Evolutionary conservation across 1,140 invertebrate species (phyloP).

Genomic region (Aphelenchoides avenae): DNA sequence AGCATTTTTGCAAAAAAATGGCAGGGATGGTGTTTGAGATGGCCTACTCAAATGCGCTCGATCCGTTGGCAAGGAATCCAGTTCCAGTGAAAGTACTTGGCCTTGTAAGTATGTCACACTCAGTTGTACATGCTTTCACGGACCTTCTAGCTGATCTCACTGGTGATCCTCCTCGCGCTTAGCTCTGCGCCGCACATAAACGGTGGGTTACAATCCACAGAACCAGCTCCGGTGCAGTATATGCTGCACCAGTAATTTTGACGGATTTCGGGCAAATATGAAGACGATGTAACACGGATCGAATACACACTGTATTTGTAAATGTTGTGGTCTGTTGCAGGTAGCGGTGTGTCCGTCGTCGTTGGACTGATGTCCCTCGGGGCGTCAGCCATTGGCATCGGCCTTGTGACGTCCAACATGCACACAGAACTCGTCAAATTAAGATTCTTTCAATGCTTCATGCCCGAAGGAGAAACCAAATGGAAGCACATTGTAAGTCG

Average conservation of each 20-base stretch:
- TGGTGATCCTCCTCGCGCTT: too few relatives aligned
- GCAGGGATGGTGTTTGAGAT: constrained; percentile 3
- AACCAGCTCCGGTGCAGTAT: too few relatives aligned
- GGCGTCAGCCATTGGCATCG: neutral
- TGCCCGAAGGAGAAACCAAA: neutral
- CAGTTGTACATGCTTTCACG: too few relatives aligned
- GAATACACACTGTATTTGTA: neutral
- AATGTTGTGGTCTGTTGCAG: neutral
- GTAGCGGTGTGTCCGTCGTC: neutral
- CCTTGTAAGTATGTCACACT: too few relatives aligned
- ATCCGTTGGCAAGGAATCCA: too few relatives aligned
- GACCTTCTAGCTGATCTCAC: too few relatives aligned
- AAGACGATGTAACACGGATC: neutral
- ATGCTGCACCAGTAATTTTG: too few relatives aligned
- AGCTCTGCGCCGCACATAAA: too few relatives aligned
- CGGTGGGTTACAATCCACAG: too few relatives aligned
- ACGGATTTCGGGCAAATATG: neutral
- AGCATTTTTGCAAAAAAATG: neutral
- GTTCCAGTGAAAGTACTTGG: too few relatives aligned
- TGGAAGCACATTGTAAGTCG: constrained; percentile 6
- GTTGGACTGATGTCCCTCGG: constrained; percentile 2
- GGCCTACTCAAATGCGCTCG: too few relatives aligned
- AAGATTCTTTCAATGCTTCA: neutral
- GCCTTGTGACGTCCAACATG: neutral
- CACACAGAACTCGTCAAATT: constrained; percentile 1